Base-by-base conservation (phyloP, 2,888 invertebrate species). In the Pachliopta kotzebuea region DNA sequence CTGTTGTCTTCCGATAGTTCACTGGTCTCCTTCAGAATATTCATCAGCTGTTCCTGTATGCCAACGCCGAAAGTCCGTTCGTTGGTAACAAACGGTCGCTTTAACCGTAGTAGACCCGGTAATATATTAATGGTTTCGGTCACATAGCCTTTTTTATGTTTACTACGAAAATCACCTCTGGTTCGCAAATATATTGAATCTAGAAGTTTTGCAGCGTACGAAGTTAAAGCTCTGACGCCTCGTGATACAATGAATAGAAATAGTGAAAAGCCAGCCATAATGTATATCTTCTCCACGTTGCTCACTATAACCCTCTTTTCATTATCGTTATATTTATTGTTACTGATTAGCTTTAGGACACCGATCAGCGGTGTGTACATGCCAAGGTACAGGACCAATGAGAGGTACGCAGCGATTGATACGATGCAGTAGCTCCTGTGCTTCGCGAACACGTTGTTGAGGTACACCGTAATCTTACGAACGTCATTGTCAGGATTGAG, bases 251-350 rank as follows among this genome's bases (percentile, higher is more conserved):
- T 80, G 1, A 85, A 78, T 49, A 90, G 70, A 63, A 87, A 88
- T 17, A 89, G 74, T 0, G 89, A 89, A 62, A 87, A 88, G n/a
- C 88, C 88, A 63, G 88, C 81, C 18, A 86, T 79, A 0, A 85
- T 77, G 63, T 88, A 89, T 64, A 84, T 84, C 73, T 83, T 87
- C 65, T 88, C 87, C 0, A 85, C 73, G n/a, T 73, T 77, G 53
- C 74, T 78, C 1, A 88, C 65, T 2, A 85, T 56, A 0, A 77
- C 54, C 4, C 83, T 7, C 68, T 85, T 88, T 1, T 89, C 81
- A 49, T 77, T 73, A 2, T 82, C 76, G 17, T 74, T 72, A 0
- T 81, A 60, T 1, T 68, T 49, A 2, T 73, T 68, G 2, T 59
- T 67, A 17, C 80, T 79, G 18, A 85, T 81, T 50, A 89, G 63